Percentiles rank a stretch among this genome's conserved stretches.
phyloP scores from a whole-genome alignment of 64 coral and sea anemone genomes.

The Acropora tenuis region DNA sequence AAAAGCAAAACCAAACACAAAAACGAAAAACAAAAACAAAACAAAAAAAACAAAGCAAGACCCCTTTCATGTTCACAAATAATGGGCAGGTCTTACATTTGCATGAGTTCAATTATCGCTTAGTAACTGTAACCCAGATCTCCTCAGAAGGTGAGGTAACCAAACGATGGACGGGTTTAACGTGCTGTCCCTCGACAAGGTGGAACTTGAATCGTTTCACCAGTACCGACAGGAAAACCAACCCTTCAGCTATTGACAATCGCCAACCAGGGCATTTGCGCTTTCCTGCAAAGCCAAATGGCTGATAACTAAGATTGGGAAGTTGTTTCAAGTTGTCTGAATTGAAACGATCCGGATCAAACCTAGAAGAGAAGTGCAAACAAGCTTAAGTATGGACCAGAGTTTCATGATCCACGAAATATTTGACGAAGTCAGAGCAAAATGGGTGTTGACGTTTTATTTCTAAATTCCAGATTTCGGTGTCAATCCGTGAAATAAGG shows the following conservation, averaged over 20 bases:
- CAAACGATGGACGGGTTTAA: constrained; percentile 78
- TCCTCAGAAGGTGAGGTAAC: constrained; percentile 90
- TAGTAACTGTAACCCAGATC: constrained; percentile 83
- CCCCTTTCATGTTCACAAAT: too few relatives aligned
- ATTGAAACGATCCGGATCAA: constrained; percentile 95
- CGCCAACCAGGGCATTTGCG: constrained; percentile 93
- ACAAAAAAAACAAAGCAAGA: not conserved
- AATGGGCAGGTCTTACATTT: too few relatives aligned
- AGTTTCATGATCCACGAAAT: too few relatives aligned
- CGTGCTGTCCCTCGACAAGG: constrained; percentile 80
- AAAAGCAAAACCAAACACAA: too few relatives aligned
- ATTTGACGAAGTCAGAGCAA: too few relatives aligned
- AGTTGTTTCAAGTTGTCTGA: constrained; percentile 79
- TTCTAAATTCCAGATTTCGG: too few relatives aligned
- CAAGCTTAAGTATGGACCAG: not conserved
- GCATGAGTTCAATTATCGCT: constrained; percentile 56
- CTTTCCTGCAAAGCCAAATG: constrained; percentile 97
- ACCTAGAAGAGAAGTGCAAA: constrained; percentile 56
- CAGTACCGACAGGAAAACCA: constrained; percentile 91
- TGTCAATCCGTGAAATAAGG: too few relatives aligned
- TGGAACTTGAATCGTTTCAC: constrained; percentile 84
- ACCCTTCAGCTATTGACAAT: constrained; percentile 80
- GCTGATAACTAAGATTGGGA: constrained; percentile 73
- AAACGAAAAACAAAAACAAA: too few relatives aligned
- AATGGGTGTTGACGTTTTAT: too few relatives aligned